Evolutionary conservation across 2,888 invertebrate genomes (phyloP).

Genomic region (Tetheella fluctuosa): DNA sequence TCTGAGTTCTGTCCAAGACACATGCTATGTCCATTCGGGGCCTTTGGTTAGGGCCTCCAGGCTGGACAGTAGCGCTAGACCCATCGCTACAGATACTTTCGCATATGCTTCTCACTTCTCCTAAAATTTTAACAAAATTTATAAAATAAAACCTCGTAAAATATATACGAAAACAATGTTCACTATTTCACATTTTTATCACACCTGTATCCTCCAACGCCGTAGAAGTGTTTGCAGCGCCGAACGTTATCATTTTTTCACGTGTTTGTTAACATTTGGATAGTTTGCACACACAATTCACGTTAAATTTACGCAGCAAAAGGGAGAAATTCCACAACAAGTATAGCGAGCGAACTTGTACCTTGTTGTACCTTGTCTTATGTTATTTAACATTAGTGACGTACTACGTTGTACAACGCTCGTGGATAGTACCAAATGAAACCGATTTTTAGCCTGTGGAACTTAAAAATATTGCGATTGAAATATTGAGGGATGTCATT

Average conservation of each 20-base stretch:
- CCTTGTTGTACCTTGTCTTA: too few relatives aligned
- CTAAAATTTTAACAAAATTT: conserved; percentile 44
- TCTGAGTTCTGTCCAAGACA: conserved; percentile 91
- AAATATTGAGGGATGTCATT: too few relatives aligned
- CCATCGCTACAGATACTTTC: conserved; percentile 83
- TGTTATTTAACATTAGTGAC: conserved; percentile 78
- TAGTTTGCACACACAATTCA: conserved; percentile 60
- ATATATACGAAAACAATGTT: conserved; percentile 52
- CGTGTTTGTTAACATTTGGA: conserved; percentile 70
- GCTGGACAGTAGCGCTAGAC: conserved; percentile 78
- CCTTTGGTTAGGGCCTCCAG: conserved; percentile 70
- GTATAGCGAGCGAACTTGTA: conserved; percentile 40
- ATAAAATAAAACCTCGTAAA: conserved; percentile 44
- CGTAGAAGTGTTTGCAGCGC: conserved; percentile 69
- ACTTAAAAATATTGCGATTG: too few relatives aligned
- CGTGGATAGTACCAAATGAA: neutral
- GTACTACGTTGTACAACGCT: conserved; percentile 27
- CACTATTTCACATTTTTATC: conserved; percentile 27
- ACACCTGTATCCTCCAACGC: conserved; percentile 76
- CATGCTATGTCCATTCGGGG: conserved; percentile 95
- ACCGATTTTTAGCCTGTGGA: neutral
- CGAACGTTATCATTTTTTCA: conserved; percentile 79
- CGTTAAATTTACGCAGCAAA: conserved; percentile 55
- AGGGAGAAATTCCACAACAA: conserved; percentile 59
- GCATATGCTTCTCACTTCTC: conserved; percentile 81